These are phyloP conservation scores for Cataglyphis hispanica DNA, from an alignment of 1,140 invertebrate genomes.

Conservation along the genomic window DNA sequence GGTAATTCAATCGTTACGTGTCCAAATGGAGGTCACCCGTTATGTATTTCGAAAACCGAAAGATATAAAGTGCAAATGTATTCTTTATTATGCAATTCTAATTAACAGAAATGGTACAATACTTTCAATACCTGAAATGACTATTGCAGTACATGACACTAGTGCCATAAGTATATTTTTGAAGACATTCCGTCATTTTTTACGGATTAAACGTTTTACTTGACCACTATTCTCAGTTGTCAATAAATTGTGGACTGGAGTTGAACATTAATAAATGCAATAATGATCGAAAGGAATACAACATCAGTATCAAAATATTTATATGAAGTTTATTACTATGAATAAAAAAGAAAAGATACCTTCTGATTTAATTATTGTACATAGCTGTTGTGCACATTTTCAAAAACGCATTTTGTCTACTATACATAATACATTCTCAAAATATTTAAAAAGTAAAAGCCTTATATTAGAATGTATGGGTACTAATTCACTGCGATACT, in stretches of 20 bases:
- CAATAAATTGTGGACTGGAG: conserved; percentile 24
- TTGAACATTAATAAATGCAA: conserved; percentile 29
- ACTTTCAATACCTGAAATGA: conserved; percentile 26
- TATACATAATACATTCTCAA: conserved; percentile 4
- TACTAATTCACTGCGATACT: conserved; percentile 6
- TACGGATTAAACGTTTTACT: conserved; percentile 12
- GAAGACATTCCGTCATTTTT: conserved; percentile 6
- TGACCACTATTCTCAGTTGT: conserved; percentile 24
- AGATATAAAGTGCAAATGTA: conserved; percentile 21
- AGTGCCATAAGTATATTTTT: conserved; percentile 14
- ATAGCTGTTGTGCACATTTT: conserved; percentile 27
- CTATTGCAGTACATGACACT: conserved; percentile 10
- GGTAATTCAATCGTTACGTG: too few relatives aligned
- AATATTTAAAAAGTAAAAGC: background rate
- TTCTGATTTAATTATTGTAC: conserved; percentile 16
- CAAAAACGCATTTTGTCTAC: conserved; percentile 3
- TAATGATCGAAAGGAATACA: conserved; percentile 10
- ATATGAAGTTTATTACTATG: conserved; percentile 16
- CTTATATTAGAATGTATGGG: conserved; percentile 38
- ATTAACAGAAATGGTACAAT: conserved; percentile 8
- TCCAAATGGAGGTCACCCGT: too few relatives aligned
- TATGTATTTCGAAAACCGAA: conserved; percentile 28
- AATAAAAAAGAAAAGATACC: conserved; percentile 14
- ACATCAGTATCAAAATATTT: conserved; percentile 16
- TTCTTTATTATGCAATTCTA: conserved; percentile 24